Evolutionary conservation across 2,113 vertebrate genomes (phyloP), one percentile per base, ranked within the genome.

Genomic region (Ancistrus triradiatus): DNA sequence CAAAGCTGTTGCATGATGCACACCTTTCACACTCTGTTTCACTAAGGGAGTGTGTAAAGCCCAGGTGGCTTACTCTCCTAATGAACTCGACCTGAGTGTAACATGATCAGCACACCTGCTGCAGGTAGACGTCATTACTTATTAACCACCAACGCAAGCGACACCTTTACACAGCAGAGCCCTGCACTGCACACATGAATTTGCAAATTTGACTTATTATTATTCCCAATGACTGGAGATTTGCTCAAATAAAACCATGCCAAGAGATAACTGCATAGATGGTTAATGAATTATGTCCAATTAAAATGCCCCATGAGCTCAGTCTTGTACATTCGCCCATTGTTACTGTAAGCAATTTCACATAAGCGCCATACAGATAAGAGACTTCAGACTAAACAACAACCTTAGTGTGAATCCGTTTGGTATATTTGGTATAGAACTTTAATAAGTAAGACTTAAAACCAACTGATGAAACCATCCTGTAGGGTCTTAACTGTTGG

Each of bases 61-160:
- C 76, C 84, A 86, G 83, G 82, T 85, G 82, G 83, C 76, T 69
- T 80, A 77, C 75, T 80, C 72, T 71, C 74, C 75, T 87, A 85
- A 87, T 81, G 81, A 87, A 76, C 72, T 66, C 77, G 69, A 68
- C 64, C 73, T 74, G 70, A 35, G 56, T 67, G 84, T 81, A 86
- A 87, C 79, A 65, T 72, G 78, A 85, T 79, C 82, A 69, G 74
- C 56, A 31, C 82, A 85, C 84, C 86, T 86, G 85, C 85, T 80
- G 74, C 52, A 74, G 72, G 56, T 57, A 82, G 59, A 46, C 69
- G 9, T 66, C 73, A 77, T 88, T 73, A 87, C 75, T 87, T 83
- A 87, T 88, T 87, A 70, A 88, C 80, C 70, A 18, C 63, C 58
- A 63, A 62, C 35, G 65, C 69, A 77, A 81, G 46, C 19, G 65